phyloP scores from a whole-genome alignment of 1,140 invertebrate genomes.

The Leptestheria dahalacensis region DNA sequence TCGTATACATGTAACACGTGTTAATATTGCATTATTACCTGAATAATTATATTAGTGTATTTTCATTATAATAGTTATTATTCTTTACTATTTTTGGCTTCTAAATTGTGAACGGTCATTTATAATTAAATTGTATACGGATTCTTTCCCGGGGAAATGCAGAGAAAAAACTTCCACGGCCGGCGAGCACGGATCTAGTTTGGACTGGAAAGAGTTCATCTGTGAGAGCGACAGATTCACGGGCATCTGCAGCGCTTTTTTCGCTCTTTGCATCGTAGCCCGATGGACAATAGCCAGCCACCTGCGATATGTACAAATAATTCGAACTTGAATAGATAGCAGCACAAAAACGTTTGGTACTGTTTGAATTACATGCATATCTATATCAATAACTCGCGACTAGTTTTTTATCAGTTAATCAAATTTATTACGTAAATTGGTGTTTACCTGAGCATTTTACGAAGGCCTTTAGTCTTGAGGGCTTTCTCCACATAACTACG shows the following conservation, averaged over 20 bases:
- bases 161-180: no score
- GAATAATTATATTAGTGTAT: no score
- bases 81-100: no score
- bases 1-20: no score
- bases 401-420: slow-evolving; percentile 23
- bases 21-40: no score
- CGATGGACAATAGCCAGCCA: slow-evolving; percentile 14
- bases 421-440: neutral
- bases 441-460: slow-evolving; percentile 32
- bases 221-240: neutral
- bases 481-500: slow-evolving; percentile 71
- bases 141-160: no score
- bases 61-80: no score
- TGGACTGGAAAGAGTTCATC: neutral
- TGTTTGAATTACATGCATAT: neutral
- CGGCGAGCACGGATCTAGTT: no score
- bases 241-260: slow-evolving; percentile 15
- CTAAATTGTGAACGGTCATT: no score
- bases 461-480: slow-evolving; percentile 65
- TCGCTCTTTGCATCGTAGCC: slow-evolving; percentile 11
- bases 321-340: no score
- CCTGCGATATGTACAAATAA: no score
- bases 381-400: slow-evolving; percentile 27
- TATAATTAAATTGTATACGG: no score
- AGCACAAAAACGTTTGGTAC: neutral